Evolutionary conservation across 2,888 invertebrate genomes (phyloP).

Genomic region (Blastobasis lacticolella): DNA sequence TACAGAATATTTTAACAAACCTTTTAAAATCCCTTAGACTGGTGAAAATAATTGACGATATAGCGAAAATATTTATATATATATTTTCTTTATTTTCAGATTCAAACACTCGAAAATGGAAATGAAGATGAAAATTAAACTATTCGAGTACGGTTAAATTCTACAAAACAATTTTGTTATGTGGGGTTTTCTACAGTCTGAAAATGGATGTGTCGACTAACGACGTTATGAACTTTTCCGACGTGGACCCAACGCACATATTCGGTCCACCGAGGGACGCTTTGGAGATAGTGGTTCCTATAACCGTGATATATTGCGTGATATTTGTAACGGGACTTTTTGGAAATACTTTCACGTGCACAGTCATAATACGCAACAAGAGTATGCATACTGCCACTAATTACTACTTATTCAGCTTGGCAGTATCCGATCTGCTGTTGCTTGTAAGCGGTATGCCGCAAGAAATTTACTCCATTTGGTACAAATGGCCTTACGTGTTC

Average conservation of each 20-base stretch:
- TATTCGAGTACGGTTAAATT: constrained; percentile 5
- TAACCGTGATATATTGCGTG: constrained; percentile 83
- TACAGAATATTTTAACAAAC: too few relatives aligned
- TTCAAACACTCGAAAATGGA: constrained; percentile 2
- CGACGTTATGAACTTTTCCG: too few relatives aligned
- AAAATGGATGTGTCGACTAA: too few relatives aligned
- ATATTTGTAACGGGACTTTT: constrained; percentile 86
- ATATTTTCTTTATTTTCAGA: constrained; percentile 5
- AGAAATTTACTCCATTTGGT: constrained; percentile 87
- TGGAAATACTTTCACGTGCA: constrained; percentile 88
- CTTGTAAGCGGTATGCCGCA: constrained; percentile 86
- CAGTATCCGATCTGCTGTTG: constrained; percentile 86
- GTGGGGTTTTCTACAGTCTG: too few relatives aligned
- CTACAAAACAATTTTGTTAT: not conserved
- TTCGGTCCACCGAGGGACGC: constrained; percentile 71
- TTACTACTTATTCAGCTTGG: constrained; percentile 88
- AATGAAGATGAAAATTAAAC: not conserved
- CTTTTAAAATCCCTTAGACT: too few relatives aligned
- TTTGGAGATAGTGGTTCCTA: constrained; percentile 78
- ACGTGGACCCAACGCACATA: constrained; percentile 39
- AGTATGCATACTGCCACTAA: constrained; percentile 89
- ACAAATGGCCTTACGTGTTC: constrained; percentile 84
- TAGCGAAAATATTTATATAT: not conserved
- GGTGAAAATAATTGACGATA: too few relatives aligned
- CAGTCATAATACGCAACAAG: constrained; percentile 87